Evolutionary conservation across 2,113 vertebrate genomes (phyloP).

Genomic region (Glaucidium brasilianum): DNA sequence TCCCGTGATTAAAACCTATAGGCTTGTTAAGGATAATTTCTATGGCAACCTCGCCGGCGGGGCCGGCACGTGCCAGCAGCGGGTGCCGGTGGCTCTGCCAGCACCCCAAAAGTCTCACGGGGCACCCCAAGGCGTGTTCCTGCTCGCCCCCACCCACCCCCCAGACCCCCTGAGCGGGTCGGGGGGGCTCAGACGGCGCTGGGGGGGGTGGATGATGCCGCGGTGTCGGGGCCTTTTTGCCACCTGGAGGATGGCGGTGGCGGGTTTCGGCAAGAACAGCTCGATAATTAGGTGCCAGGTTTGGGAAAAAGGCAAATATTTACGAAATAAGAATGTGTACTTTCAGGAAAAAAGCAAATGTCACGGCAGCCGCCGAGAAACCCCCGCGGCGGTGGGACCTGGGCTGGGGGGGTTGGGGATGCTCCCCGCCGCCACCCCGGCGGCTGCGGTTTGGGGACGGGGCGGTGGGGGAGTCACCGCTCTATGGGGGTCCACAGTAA

Average conservation of each 20-base stretch:
- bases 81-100: neutral
- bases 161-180: too few species aligned
- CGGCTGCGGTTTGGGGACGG: too few species aligned
- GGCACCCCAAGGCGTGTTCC: neutral
- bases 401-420: too few species aligned
- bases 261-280: neutral
- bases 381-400: neutral
- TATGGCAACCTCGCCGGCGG: neutral
- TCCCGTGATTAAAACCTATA: neutral
- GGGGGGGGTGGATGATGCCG: too few species aligned
- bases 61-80: neutral
- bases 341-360: neutral
- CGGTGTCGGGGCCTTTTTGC: neutral
- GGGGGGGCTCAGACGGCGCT: accelerated
- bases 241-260: neutral
- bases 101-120: neutral
- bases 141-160: too few species aligned
- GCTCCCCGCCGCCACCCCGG: neutral
- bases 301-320: neutral
- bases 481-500: too few species aligned
- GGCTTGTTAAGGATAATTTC: neutral
- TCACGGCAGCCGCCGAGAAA: neutral
- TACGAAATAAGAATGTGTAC: neutral
- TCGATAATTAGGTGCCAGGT: neutral
- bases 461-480: neutral